Conservation (phyloP, 2,888 invertebrate species). For the Beris chalybata region DNA sequence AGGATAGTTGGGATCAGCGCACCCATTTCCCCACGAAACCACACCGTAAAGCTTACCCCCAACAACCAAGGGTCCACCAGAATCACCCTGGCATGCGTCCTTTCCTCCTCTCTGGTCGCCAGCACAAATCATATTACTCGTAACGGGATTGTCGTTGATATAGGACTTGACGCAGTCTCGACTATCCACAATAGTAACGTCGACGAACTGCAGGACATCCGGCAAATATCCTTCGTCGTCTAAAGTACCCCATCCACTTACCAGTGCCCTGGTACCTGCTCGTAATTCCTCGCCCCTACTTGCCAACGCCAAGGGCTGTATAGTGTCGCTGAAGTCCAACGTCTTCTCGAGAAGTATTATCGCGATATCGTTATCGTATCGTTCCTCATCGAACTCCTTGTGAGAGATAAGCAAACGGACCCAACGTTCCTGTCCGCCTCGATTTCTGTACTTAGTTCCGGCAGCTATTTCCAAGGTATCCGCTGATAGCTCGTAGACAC, state of each 20-base stretch:
- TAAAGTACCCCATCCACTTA: slow-evolving; percentile 39
- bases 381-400: slow-evolving; percentile 55
- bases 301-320: slow-evolving; percentile 55
- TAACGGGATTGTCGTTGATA: slow-evolving; percentile 24
- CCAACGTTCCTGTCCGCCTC: slow-evolving; percentile 42
- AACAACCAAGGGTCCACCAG: slow-evolving; percentile 35
- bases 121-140: slow-evolving; percentile 39
- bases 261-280: slow-evolving; percentile 12
- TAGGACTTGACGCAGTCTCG: slow-evolving; percentile 55
- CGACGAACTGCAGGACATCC: slow-evolving; percentile 53
- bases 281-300: slow-evolving; percentile 41
- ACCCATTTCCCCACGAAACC: slow-evolving; percentile 37
- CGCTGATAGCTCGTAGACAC: slow-evolving; percentile 51
- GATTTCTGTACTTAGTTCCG: slow-evolving; percentile 57
- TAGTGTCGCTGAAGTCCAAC: slow-evolving; percentile 52
- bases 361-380: slow-evolving; percentile 62
- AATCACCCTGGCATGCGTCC: slow-evolving; percentile 34
- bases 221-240: slow-evolving; percentile 44
- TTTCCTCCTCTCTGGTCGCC: slow-evolving; percentile 28
- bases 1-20: slow-evolving; percentile 32
- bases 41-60: slow-evolving; percentile 27
- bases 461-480: slow-evolving; percentile 55
- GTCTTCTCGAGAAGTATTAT: slow-evolving; percentile 57
- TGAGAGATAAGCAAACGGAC: slow-evolving; percentile 46
- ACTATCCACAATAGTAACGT: slow-evolving; percentile 56